Percentiles rank a stretch among this genome's conserved stretches.
Evolutionary conservation across 2,113 vertebrate genomes (phyloP).

Genomic region (Lagopus muta): DNA sequence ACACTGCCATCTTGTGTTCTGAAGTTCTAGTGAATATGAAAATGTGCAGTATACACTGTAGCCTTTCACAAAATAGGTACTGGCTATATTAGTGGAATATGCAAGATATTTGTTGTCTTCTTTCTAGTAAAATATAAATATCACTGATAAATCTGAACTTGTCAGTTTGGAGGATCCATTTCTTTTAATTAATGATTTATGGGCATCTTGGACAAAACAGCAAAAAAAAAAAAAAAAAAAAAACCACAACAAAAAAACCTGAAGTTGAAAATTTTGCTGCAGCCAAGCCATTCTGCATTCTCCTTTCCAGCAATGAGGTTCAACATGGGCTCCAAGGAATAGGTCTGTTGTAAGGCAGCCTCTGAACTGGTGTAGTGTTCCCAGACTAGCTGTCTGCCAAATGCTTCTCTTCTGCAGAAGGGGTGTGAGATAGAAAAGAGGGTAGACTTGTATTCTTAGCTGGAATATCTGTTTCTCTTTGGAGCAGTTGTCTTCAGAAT

Average conservation of each 20-base stretch:
- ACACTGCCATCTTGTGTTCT: constrained; percentile 69
- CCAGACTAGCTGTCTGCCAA: not conserved
- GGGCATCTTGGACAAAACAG: not conserved
- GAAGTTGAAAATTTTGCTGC: not conserved
- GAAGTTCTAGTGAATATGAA: constrained; percentile 9
- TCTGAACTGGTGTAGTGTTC: not conserved
- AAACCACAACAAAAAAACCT: too few relatives aligned
- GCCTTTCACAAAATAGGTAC: not conserved
- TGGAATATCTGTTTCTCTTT: not conserved
- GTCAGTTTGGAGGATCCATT: not conserved
- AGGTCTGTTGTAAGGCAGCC: not conserved
- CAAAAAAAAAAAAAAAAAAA: not conserved
- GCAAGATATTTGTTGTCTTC: not conserved
- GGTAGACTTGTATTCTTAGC: not conserved
- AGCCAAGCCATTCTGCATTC: not conserved
- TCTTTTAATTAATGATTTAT: not conserved
- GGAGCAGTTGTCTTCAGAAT: not conserved
- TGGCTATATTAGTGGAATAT: not conserved
- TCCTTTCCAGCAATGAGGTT: not conserved
- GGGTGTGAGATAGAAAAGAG: not conserved
- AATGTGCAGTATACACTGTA: not conserved
- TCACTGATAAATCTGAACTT: not conserved
- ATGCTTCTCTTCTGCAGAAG: not conserved
- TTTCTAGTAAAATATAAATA: not conserved
- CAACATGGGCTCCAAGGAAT: not conserved